A percentile compares a stretch with the other conserved stretches of the same genome.
Conservation (phyloP, 2,797 vertebrate species). For the Oreonectes daqikongensis region DNA sequence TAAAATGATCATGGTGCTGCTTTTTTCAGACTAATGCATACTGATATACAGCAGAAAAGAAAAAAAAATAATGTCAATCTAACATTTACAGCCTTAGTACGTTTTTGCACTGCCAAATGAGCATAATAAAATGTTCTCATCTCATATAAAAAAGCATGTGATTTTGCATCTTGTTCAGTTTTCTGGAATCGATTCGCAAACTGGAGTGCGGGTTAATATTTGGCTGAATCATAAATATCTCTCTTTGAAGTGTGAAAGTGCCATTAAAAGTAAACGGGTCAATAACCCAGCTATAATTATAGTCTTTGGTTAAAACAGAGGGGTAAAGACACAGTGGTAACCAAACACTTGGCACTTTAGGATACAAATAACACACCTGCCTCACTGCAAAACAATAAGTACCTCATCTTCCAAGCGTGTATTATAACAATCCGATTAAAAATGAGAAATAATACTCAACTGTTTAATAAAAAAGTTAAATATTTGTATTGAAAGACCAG, state of each 20-base stretch:
- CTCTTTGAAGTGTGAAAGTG: slow-evolving; percentile 35
- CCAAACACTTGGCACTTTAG: slow-evolving; percentile 29
- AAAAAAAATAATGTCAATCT: slow-evolving; percentile 5
- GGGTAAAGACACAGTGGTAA: slow-evolving; percentile 40
- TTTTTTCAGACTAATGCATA: slow-evolving; percentile 10
- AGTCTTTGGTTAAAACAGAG: slow-evolving; percentile 37
- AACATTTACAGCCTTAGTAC: background rate
- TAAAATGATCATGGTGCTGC: background rate
- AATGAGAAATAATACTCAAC: too few species aligned
- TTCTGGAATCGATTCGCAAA: background rate
- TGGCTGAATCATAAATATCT: slow-evolving; percentile 6
- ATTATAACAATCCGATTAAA: too few species aligned
- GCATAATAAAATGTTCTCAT: background rate
- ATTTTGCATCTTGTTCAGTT: slow-evolving; percentile 8
- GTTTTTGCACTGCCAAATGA: background rate
- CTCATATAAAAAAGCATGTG: background rate
- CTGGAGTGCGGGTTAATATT: slow-evolving; percentile 9
- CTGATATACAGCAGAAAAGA: background rate
- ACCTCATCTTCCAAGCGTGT: too few species aligned
- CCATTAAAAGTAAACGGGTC: slow-evolving; percentile 48
- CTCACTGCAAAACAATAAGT: too few species aligned
- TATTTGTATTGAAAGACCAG: too few species aligned
- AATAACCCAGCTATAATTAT: slow-evolving; percentile 40
- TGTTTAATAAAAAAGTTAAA: too few species aligned
- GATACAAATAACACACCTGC: slow-evolving; percentile 30